These are phyloP conservation scores for Thumatha senex DNA, from an alignment of 2,888 invertebrate genomes.

Conservation along the genomic window DNA sequence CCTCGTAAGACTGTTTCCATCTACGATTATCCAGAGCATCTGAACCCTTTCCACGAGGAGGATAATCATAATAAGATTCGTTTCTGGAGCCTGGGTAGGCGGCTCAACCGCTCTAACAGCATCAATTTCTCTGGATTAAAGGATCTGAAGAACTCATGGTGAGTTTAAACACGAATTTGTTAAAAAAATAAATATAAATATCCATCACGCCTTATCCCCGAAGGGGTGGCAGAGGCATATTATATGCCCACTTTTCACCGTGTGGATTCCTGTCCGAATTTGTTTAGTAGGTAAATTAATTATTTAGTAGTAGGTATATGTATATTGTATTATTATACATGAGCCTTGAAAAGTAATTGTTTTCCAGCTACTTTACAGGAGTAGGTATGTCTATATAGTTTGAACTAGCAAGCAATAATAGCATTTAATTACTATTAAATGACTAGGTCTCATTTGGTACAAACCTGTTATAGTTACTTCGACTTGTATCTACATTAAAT, in stretches of 20 bases:
- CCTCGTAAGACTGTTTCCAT: constrained; percentile 82
- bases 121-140: constrained; percentile 84
- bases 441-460: not conserved
- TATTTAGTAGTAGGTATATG: constrained; percentile 42
- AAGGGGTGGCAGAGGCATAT: no score
- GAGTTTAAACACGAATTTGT: constrained; percentile 41
- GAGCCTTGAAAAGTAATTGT: no score
- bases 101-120: constrained; percentile 82
- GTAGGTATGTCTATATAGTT: constrained; percentile 6
- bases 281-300: constrained; percentile 34
- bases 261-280: no score
- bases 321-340: constrained; percentile 32
- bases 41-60: constrained; percentile 89
- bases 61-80: constrained; percentile 85
- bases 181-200: no score
- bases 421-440: constrained; percentile 5
- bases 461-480: not conserved
- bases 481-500: not conserved
- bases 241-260: no score
- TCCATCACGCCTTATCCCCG: no score
- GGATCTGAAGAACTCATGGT: constrained; percentile 84
- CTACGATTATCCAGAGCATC: constrained; percentile 89
- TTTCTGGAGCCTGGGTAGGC: constrained; percentile 84
- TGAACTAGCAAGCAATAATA: constrained; percentile 9
- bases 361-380: constrained; percentile 11